Evolutionary conservation across 2,113 vertebrate genomes (phyloP).

Genomic region (Lamprotornis superbus): DNA sequence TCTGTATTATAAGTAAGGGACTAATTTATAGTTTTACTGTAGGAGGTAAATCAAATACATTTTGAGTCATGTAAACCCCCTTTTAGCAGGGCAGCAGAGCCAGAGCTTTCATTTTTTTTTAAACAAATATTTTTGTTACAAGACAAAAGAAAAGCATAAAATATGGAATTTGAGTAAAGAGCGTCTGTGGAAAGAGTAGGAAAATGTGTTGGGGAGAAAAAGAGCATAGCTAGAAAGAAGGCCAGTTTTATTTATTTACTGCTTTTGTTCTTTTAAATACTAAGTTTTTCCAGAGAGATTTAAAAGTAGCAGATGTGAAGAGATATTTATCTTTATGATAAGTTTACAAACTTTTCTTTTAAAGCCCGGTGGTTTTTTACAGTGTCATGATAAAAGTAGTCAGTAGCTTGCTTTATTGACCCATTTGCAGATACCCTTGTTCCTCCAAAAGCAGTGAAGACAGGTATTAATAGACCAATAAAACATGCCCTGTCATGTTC

Average conservation of each 20-base stretch:
- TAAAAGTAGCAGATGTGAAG: conserved; percentile 27
- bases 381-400: not conserved
- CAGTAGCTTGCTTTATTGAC: conserved; percentile 23
- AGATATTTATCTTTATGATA: not conserved
- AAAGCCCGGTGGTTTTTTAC: not conserved
- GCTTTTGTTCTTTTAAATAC: conserved; percentile 10
- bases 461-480: conserved; percentile 55
- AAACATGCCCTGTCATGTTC: conserved; percentile 61
- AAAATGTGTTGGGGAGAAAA: not conserved
- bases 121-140: not conserved
- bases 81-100: not conserved
- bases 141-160: not conserved
- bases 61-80: not conserved
- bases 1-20: not conserved
- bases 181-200: not conserved
- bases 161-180: not conserved
- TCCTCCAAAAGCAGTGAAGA: conserved; percentile 45
- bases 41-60: not conserved
- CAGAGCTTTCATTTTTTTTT: not conserved
- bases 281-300: conserved; percentile 4
- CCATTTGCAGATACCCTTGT: conserved; percentile 52
- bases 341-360: not conserved
- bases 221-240: not conserved
- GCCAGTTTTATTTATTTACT: not conserved
- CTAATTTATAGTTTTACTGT: not conserved